Conservation (phyloP, 2,888 invertebrate genomes). For the Antitype chi region DNA sequence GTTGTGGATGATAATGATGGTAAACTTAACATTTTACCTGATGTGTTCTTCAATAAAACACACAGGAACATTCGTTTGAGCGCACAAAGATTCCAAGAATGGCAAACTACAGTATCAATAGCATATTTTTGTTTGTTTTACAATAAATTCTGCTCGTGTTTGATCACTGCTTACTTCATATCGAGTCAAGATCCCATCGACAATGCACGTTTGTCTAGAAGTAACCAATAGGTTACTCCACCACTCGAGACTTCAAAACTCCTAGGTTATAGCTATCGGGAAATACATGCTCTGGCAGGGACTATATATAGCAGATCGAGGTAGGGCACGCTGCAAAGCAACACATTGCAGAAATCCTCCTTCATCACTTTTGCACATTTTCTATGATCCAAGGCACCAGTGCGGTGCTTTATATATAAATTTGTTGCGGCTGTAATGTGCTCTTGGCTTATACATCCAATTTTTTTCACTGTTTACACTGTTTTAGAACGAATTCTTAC, state of each 20-base stretch:
- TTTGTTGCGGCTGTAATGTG: background rate
- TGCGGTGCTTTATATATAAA: background rate
- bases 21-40: conserved; percentile 57
- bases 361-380: background rate
- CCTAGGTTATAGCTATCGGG: background rate
- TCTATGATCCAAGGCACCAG: background rate
- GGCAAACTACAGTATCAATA: background rate
- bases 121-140: background rate
- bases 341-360: background rate
- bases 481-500: background rate
- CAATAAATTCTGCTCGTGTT: background rate
- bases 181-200: background rate
- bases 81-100: background rate
- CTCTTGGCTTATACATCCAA: background rate
- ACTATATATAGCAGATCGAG: background rate
- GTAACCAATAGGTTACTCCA: background rate
- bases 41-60: background rate
- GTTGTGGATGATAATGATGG: conserved; percentile 69
- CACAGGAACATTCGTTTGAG: background rate
- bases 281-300: background rate
- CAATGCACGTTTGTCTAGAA: background rate
- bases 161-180: background rate
- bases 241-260: background rate
- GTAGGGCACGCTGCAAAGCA: background rate
- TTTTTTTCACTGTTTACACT: background rate